Percentiles rank a stretch among this genome's conserved stretches.
Evolutionary conservation across 2,888 invertebrate genomes (phyloP).

Genomic region (Dusona sp.): DNA sequence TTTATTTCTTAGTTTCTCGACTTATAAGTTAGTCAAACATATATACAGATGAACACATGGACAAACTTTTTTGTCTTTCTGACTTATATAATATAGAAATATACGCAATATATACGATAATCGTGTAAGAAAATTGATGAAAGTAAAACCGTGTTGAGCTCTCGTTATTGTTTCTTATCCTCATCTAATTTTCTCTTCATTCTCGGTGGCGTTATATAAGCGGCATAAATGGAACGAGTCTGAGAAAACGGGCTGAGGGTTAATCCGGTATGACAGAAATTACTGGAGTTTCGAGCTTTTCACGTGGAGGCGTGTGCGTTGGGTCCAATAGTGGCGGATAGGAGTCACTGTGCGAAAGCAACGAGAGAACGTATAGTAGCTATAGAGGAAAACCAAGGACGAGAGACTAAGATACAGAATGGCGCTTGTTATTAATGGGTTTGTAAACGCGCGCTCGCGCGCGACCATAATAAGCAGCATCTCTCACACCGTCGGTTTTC

Average conservation of each 20-base stretch:
- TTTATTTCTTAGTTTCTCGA: too few species aligned
- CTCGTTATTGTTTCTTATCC: slow-evolving; percentile 51
- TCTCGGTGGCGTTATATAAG: not conserved
- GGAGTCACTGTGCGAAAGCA: slow-evolving; percentile 24
- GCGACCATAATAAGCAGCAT: slow-evolving; percentile 71
- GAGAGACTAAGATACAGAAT: slow-evolving; percentile 50
- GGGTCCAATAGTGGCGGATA: slow-evolving; percentile 35
- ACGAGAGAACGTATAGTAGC: not conserved
- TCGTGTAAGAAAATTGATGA: slow-evolving; percentile 27
- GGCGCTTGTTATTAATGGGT: slow-evolving; percentile 70
- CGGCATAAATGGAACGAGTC: slow-evolving; percentile 5
- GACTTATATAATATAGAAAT: not conserved
- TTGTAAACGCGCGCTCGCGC: slow-evolving; percentile 62
- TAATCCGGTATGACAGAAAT: slow-evolving; percentile 66
- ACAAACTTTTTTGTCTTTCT: not conserved
- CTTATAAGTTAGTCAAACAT: too few species aligned
- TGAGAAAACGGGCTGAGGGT: slow-evolving; percentile 41
- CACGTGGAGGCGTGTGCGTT: slow-evolving; percentile 34
- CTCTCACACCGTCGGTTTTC: slow-evolving; percentile 57
- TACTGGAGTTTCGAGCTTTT: slow-evolving; percentile 55
- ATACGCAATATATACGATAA: slow-evolving; percentile 26
- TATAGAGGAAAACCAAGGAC: slow-evolving; percentile 18
- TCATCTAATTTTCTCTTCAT: not conserved
- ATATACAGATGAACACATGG: too few species aligned
- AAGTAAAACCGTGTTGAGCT: slow-evolving; percentile 19